Evolutionary conservation across 2,113 vertebrate species (phyloP).

Genomic region (Atractosteus spatula): DNA sequence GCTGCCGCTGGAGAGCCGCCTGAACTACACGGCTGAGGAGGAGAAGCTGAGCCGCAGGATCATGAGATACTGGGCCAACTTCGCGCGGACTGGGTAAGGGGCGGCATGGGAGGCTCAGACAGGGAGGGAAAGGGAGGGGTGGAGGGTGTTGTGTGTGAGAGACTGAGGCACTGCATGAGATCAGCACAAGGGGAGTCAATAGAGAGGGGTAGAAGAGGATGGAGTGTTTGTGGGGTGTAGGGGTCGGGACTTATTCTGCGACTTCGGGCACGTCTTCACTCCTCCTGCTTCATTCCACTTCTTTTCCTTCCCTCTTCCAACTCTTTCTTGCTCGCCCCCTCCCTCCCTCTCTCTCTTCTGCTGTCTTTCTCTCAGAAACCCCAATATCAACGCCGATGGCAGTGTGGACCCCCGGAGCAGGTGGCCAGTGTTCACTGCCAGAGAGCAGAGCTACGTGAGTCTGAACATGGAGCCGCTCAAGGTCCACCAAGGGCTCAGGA

Average conservation of each 20-base stretch:
- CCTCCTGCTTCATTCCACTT: neutral
- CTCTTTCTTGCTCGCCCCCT: neutral
- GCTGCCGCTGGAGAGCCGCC: slow-evolving; percentile 73
- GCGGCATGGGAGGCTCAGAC: neutral
- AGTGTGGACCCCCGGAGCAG: slow-evolving; percentile 46
- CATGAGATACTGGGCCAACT: slow-evolving; percentile 92
- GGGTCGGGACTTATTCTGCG: neutral
- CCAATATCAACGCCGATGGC: slow-evolving; percentile 74
- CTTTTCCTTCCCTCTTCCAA: neutral
- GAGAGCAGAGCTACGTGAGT: slow-evolving; percentile 72
- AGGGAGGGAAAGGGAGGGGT: slow-evolving; percentile 11
- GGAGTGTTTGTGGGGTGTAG: neutral
- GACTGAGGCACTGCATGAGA: neutral
- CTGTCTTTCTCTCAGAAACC: slow-evolving; percentile 59
- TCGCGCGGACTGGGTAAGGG: slow-evolving; percentile 76
- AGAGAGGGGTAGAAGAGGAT: neutral
- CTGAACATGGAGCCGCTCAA: slow-evolving; percentile 72
- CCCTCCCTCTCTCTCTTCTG: neutral
- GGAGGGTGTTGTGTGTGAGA: neutral
- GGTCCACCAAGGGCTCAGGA: slow-evolving; percentile 73
- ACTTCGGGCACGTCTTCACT: neutral
- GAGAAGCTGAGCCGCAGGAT: slow-evolving; percentile 78
- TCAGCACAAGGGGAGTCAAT: neutral
- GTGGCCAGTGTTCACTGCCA: slow-evolving; percentile 77
- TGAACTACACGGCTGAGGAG: slow-evolving; percentile 84